Evolutionary conservation across 1,140 invertebrate species (phyloP), one percentile per base, ranked within the genome.

Genomic region (Pseudomyrmex flavicornis): DNA sequence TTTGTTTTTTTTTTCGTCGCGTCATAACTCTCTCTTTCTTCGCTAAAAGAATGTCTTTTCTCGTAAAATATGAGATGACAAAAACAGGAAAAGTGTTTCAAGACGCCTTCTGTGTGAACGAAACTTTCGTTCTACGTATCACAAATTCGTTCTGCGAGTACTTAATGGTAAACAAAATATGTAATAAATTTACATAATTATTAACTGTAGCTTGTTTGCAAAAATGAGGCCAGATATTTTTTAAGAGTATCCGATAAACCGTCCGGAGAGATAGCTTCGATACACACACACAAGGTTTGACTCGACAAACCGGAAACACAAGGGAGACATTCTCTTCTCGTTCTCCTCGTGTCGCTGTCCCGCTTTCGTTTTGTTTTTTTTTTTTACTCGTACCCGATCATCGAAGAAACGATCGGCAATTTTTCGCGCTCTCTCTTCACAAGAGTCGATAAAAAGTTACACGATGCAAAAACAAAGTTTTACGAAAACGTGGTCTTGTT

Each of bases 151-250:
- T 26, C 17, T 2, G 54, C 9, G 62, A 73, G 35, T 46, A 77
- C 79, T 35, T 35, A 35, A 35, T 35, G 62, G 66, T 68, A 70
- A 84, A 35, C 35, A 83, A 61, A 68, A 56, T 35, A 35, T 0
- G 35, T 35, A 35, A 35, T 35, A 7, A 35, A 92, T 87, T 86
- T 91, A 91, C 91, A 92, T n/a, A n/a, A n/a, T n/a, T n/a, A n/a
- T 93, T 92, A 93, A 90, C 90, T 74, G 90, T 80, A 85, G 88
- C 92, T 93, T 93, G 91, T 92, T 92, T 89, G 69, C 76, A 91
- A 92, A 92, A 93, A 93, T 89, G 85, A 52, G 0, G 66, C 56
- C 73, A 85, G 82, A 84, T 85, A 84, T 59, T 90, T 91, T 91
- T 93, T 92, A 90, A 91, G 91, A 92, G 91, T 85, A 83, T 62